Percentiles rank a stretch among this genome's conserved stretches.
Conservation (phyloP, 2,113 vertebrate genomes). For the Ciconia maguari region DNA sequence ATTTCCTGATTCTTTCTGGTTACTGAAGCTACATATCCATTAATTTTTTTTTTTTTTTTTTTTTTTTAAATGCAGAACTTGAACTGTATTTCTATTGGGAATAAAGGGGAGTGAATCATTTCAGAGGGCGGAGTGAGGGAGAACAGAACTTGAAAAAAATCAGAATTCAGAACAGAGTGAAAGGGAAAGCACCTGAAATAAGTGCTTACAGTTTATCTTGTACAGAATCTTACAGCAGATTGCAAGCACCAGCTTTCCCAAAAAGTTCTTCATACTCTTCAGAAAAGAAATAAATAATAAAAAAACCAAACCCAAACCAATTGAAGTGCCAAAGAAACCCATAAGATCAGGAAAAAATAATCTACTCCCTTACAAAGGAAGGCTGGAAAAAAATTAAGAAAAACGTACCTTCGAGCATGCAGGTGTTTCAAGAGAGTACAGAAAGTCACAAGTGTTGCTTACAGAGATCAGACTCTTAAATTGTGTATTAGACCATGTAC, state of each 20-base stretch:
- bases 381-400: not conserved
- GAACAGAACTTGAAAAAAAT: not conserved
- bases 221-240: not conserved
- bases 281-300: not conserved
- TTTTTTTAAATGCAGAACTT: not conserved
- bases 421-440: not conserved
- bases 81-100: not conserved
- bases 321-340: not conserved
- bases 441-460: not conserved
- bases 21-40: not conserved
- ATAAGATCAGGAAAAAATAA: not conserved
- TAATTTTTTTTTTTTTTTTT: not conserved
- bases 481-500: not conserved
- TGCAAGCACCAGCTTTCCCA: not conserved
- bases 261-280: not conserved
- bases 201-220: not conserved
- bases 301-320: not conserved
- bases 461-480: not conserved
- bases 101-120: not conserved
- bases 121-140: not conserved
- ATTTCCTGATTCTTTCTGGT: not conserved
- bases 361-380: not conserved
- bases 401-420: not conserved
- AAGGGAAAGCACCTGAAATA: not conserved
- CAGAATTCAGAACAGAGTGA: not conserved